Conservation (phyloP, 1,140 invertebrate genomes). For the Protaetia brevitarsis region DNA sequence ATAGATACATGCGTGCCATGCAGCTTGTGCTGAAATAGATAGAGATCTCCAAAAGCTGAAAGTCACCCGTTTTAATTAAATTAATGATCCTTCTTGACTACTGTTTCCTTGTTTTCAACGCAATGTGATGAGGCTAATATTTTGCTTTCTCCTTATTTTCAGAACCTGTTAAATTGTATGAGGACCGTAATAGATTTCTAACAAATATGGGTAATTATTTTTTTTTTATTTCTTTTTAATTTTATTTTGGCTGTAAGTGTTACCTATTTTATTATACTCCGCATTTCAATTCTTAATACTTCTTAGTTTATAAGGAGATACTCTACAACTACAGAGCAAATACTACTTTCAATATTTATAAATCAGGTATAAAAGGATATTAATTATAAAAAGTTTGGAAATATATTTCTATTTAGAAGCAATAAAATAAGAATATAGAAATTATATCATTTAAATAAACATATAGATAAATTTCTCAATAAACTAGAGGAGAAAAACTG, state of each 20-base stretch:
- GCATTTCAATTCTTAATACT: too few relatives aligned
- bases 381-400: too few relatives aligned
- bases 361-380: too few relatives aligned
- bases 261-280: background rate
- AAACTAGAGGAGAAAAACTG: too few relatives aligned
- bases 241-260: background rate
- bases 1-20: too few relatives aligned
- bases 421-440: too few relatives aligned
- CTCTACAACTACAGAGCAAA: too few relatives aligned
- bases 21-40: background rate
- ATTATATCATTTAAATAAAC: too few relatives aligned
- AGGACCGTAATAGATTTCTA: constrained; percentile 23
- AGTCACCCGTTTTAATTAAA: background rate
- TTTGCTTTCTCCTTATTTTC: constrained; percentile 18
- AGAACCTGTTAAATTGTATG: constrained; percentile 20
- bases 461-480: too few relatives aligned
- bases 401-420: too few relatives aligned
- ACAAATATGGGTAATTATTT: constrained; percentile 20
- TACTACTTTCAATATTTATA: too few relatives aligned
- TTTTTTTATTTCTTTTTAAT: background rate
- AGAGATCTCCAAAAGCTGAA: background rate
- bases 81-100: background rate
- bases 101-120: background rate
- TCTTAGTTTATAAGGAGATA: too few relatives aligned
- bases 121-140: background rate